phyloP scores from a whole-genome alignment of 2,888 invertebrate genomes.

The Camptogramma bilineatum region DNA sequence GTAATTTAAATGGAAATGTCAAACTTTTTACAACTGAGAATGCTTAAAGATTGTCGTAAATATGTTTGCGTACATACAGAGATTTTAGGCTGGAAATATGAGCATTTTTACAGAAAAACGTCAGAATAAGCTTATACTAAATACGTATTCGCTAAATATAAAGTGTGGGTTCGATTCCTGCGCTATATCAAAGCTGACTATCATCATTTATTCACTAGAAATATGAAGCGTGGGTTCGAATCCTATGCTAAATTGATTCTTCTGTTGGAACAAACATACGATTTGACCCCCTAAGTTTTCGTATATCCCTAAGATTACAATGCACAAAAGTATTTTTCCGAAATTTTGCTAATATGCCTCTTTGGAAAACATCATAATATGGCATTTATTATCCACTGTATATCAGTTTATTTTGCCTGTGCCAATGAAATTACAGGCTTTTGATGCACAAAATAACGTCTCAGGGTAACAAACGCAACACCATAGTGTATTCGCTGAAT shows the following conservation, averaged over 20 bases:
- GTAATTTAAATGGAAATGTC: too few relatives aligned
- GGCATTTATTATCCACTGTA: neutral
- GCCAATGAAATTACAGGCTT: neutral
- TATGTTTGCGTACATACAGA: slow-evolving; percentile 5
- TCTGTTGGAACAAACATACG: neutral
- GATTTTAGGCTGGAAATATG: slow-evolving; percentile 15
- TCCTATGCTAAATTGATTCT: neutral
- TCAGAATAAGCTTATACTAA: neutral
- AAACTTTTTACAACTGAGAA: neutral
- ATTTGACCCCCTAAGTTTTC: too few relatives aligned
- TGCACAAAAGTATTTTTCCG: neutral
- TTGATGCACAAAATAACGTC: neutral
- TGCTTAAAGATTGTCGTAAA: slow-evolving; percentile 5
- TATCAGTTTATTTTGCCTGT: too few relatives aligned
- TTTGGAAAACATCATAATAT: neutral
- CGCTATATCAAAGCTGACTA: neutral
- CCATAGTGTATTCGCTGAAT: neutral
- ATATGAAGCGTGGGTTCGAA: neutral
- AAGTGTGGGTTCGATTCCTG: slow-evolving; percentile 40
- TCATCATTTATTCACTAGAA: neutral
- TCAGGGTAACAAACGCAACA: slow-evolving; percentile 1
- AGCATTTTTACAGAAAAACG: slow-evolving; percentile 32
- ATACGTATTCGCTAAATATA: neutral
- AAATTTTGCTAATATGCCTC: neutral
- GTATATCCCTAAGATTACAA: too few relatives aligned